A percentile compares a stretch with the other conserved stretches of the same genome.
These are phyloP conservation scores for Dolichallabes microphthalmus DNA, from an alignment of 2,113 vertebrate genomes.

Conservation along the genomic window DNA sequence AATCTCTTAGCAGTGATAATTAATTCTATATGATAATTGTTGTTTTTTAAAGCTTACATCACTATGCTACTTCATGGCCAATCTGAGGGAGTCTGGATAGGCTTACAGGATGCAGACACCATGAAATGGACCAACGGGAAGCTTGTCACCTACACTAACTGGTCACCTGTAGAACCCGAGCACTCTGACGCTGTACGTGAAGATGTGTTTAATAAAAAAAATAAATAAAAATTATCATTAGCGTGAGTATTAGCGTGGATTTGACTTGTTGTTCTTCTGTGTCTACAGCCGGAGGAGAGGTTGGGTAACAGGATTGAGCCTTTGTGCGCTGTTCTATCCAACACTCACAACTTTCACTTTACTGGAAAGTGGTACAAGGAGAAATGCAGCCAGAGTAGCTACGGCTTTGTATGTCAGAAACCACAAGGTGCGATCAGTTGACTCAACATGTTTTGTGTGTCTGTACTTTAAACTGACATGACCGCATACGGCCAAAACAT, in stretches of 20 bases:
- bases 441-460: neutral
- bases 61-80: slow-evolving; percentile 87
- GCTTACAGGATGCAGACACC: slow-evolving; percentile 75
- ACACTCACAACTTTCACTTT: slow-evolving; percentile 84
- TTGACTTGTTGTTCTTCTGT: slow-evolving; percentile 6
- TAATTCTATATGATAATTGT: neutral
- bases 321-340: slow-evolving; percentile 82
- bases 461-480: neutral
- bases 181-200: slow-evolving; percentile 63
- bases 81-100: slow-evolving; percentile 85
- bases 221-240: neutral
- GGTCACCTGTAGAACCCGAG: slow-evolving; percentile 79
- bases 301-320: slow-evolving; percentile 59
- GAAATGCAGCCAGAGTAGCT: slow-evolving; percentile 77
- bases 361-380: slow-evolving; percentile 93
- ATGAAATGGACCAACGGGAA: slow-evolving; percentile 79
- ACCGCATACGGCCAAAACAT: too few species aligned
- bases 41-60: slow-evolving; percentile 80
- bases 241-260: neutral
- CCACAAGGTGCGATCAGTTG: slow-evolving; percentile 74
- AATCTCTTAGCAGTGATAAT: neutral
- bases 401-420: slow-evolving; percentile 92
- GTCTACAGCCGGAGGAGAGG: slow-evolving; percentile 60
- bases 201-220: neutral
- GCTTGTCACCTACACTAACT: slow-evolving; percentile 80